Base-by-base conservation (phyloP, 1,140 invertebrate species). In the Drosophila pallidifrons region DNA sequence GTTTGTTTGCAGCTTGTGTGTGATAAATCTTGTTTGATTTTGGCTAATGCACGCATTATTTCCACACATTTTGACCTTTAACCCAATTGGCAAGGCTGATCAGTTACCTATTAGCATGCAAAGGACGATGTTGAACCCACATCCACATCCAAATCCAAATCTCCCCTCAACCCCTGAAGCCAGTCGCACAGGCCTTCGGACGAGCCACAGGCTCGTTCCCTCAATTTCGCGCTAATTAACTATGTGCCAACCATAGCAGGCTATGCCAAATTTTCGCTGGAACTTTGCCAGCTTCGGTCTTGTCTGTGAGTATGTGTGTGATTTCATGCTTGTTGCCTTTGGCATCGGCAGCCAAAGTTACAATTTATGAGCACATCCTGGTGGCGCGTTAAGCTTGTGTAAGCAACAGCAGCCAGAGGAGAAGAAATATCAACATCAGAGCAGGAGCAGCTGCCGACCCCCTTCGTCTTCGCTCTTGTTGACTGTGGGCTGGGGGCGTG, bases 201-300 rank as follows among this genome's bases (percentile, higher is more conserved):
- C 35, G 3, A 38, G 65, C 71, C 57, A 11, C 49, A 41, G 41
- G 76, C 80, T 78, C 74, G 61, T 66, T 85, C 59, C 35, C 73
- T 74, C 83, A 88, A 88, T 88, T 88, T 88, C 66, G 77, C 83
- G 85, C 83, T 88, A 88, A 88, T 88, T 88, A 88, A 88, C 85
- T 87, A 87, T 88, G 83, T 88, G 85, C 83, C 85, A 87, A 77
- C 73, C 72, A 79, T 63, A 70, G 71, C 63, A 67, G n/a, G 28
- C n/a, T 15, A 32, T 54, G 69, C 55, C 68, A 68, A 76, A 49
- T 79, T 82, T 69, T 15, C 49, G 58, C 72, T 88, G 83, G 80
- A 88, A 88, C 78, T 89, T 89, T 88, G 85, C 85, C 83, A 85
- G 55, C 67, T 11, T 32, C 28, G 54, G 32, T 6, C 15, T 46